Evolutionary conservation across 2,888 invertebrate species (phyloP), one percentile per base, ranked within the genome.

Genomic region (Napeogenes sylphis): DNA sequence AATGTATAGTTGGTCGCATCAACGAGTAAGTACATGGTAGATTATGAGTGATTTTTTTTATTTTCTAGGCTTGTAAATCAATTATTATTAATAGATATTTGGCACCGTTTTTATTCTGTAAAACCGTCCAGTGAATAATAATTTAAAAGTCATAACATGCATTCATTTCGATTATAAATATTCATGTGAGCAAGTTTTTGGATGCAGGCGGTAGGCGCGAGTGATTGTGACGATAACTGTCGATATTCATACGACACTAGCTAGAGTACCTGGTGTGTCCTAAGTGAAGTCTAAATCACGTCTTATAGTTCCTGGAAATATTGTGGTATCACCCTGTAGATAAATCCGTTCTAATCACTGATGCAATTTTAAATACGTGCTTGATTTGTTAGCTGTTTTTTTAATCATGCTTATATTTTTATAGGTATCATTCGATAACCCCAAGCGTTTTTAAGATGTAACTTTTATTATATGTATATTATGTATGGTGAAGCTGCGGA

Each of bases 41-140:
- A 70, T 75, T 76, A 73, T 72, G 74, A 71, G 74, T 74, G 71
- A 76, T 76, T 75, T 75, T 79, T 76, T 77, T 72, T 77, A 78
- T 76, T 73, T 75, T 77, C 67, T 75, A 75, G 73, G 76, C 73
- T 78, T 74, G 67, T 79, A 73, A 74, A 67, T 73, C 67, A 71
- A 66, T 73, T 66, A 73, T 76, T 72, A 74, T 76, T 75, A 73
- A 30, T 51, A 30, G 30, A 51, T 51, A 74, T 74, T 73, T 73
- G 76, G 80, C 85, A 85, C 82, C 80, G 79, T 78, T 74, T 83
- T 83, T 78, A 51, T 51, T 85, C 78, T 83, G 75, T 79, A 80
- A 87, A 82, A 88, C 89, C 89, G 89, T 90, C 89, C 89, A 90
- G 87, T 88, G 83, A 86, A 80, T 63, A 65, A 45, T 64, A 65